Evolutionary conservation across 30 jellyfish, hydroid and myxozoan genomes (phyloP).

Genomic region (Mastigias papua): DNA sequence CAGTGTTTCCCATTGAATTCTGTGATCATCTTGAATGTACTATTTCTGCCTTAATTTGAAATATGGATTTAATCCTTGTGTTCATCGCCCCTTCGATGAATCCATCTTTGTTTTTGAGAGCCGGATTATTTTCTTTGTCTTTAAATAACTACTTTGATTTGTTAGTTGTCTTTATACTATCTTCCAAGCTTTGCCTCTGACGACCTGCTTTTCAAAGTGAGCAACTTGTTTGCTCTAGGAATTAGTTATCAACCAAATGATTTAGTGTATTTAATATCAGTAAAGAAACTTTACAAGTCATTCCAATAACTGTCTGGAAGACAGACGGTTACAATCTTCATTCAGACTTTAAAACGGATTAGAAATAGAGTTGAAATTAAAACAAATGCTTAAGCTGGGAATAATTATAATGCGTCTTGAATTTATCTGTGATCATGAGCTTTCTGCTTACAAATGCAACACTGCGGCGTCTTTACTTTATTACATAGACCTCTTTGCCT

Average conservation of each 20-base stretch:
- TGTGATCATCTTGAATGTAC: neutral
- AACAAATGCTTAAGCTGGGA: conserved; percentile 19
- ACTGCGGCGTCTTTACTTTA: conserved; percentile 24
- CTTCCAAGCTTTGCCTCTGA: neutral
- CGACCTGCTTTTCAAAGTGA: neutral
- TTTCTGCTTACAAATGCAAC: neutral
- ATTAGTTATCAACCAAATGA: neutral
- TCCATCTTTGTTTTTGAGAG: neutral
- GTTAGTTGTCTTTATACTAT: neutral
- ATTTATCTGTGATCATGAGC: conserved; percentile 3
- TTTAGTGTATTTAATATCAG: conserved; percentile 8
- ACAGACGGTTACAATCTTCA: conserved; percentile 11
- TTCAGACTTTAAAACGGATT: conserved; percentile 4
- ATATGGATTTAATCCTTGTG: neutral
- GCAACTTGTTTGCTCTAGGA: neutral
- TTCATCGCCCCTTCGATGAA: neutral
- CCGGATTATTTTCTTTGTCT: neutral
- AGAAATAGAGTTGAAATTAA: conserved; percentile 3
- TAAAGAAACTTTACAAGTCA: conserved; percentile 11
- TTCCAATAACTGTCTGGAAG: conserved; percentile 16
- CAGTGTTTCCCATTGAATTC: neutral
- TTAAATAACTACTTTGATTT: neutral
- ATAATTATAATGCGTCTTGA: conserved; percentile 6
- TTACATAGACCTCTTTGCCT: neutral
- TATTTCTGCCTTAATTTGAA: neutral